A percentile compares a stretch with the other conserved stretches of the same genome.
Conservation (phyloP, 2,113 vertebrate species). For the Tragelaphus imberbis region DNA sequence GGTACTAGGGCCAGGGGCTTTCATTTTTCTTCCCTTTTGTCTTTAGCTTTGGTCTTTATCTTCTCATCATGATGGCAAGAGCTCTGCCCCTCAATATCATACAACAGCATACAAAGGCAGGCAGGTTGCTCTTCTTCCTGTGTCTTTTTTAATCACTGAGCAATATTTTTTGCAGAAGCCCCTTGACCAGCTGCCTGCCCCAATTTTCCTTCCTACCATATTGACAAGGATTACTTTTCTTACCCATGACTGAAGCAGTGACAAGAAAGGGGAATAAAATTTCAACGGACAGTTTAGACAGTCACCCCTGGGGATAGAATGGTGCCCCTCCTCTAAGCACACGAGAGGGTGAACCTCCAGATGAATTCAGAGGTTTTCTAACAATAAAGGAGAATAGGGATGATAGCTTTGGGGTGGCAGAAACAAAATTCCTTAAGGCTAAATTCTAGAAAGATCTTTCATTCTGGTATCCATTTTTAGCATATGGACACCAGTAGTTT, state of each 20-base stretch:
- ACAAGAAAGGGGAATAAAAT: not conserved
- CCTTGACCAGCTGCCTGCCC: not conserved
- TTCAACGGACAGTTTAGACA: not conserved
- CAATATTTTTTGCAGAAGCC: not conserved
- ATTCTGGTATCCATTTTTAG: not conserved
- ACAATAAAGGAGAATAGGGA: not conserved
- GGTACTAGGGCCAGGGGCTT: not conserved
- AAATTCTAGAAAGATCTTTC: not conserved
- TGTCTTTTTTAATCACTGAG: not conserved
- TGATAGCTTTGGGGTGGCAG: not conserved
- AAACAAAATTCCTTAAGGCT: not conserved
- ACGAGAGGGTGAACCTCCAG: not conserved
- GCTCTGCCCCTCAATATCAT: not conserved
- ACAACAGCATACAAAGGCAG: not conserved
- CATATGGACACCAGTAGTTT: not conserved
- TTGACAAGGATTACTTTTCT: accelerated
- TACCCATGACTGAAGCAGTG: not conserved
- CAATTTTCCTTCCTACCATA: not conserved
- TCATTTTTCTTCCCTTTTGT: not conserved
- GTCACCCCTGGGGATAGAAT: not conserved
- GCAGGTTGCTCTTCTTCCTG: not conserved
- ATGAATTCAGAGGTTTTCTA: not conserved
- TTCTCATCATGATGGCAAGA: not conserved
- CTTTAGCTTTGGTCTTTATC: not conserved
- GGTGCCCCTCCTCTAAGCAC: not conserved